Evolutionary conservation across 2,888 invertebrate species (phyloP).

Genomic region (Steinernema carpocapsae): DNA sequence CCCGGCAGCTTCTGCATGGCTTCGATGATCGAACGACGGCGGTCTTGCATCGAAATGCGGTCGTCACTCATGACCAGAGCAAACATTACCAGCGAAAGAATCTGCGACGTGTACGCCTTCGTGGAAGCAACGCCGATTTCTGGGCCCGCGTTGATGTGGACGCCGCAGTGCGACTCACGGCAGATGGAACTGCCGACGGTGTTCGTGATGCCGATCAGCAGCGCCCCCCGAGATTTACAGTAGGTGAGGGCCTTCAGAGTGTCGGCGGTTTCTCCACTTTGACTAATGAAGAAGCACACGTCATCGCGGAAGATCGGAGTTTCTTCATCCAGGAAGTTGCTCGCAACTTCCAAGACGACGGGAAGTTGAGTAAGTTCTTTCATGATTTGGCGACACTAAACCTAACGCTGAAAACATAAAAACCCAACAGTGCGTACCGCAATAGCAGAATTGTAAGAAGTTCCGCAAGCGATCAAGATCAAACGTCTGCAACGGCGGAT

Average conservation of each 20-base stretch:
- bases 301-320: constrained; percentile 98
- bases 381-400: constrained; percentile 78
- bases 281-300: constrained; percentile 98
- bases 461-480: constrained; percentile 96
- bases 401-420: background rate
- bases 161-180: constrained; percentile 85
- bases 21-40: constrained; percentile 85
- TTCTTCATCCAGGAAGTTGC: constrained; percentile 92
- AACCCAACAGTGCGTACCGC: constrained; percentile 73
- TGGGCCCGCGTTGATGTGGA: constrained; percentile 98
- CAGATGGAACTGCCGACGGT: too few relatives aligned
- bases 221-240: constrained; percentile 69
- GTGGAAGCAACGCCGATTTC: constrained; percentile 99
- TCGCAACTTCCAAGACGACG: constrained; percentile 97
- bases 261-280: constrained; percentile 78
- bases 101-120: constrained; percentile 73
- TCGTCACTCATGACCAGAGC: constrained; percentile 97
- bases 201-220: constrained; percentile 69
- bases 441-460: constrained; percentile 96
- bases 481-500: constrained; percentile 93
- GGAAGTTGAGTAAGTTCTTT: constrained; percentile 96
- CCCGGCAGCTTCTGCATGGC: constrained; percentile 82
- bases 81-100: constrained; percentile 38
- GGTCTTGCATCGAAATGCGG: constrained; percentile 85
- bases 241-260: constrained; percentile 63